Evolutionary conservation across 2,888 invertebrate species (phyloP).

Genomic region (Ormyrus rosae): DNA sequence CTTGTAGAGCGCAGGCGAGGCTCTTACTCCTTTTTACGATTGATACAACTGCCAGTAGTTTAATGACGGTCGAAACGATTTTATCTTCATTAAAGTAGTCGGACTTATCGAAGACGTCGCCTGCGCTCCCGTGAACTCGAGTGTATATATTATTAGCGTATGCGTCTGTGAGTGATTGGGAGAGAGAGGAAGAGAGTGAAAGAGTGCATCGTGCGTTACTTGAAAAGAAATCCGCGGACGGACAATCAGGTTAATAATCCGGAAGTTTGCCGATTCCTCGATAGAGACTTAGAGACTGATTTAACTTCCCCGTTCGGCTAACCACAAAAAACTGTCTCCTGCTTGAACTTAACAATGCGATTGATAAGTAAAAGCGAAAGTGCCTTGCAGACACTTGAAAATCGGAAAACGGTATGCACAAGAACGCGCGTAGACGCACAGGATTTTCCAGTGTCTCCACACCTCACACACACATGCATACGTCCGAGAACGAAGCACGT

Average conservation of each 20-base stretch:
- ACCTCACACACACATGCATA: neutral
- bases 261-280: slow-evolving; percentile 56
- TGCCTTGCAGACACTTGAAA: slow-evolving; percentile 42
- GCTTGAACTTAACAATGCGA: slow-evolving; percentile 15
- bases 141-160: slow-evolving; percentile 47
- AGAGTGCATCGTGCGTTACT: slow-evolving; percentile 22
- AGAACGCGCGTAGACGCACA: slow-evolving; percentile 6
- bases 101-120: neutral
- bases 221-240: slow-evolving; percentile 42
- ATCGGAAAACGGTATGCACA: slow-evolving; percentile 21
- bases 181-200: neutral
- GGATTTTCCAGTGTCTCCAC: slow-evolving; percentile 27
- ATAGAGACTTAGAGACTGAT: slow-evolving; percentile 59
- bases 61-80: slow-evolving; percentile 20
- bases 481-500: slow-evolving; percentile 30
- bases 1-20: slow-evolving; percentile 40
- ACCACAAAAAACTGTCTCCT: slow-evolving; percentile 28
- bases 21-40: slow-evolving; percentile 30
- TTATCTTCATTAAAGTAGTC: slow-evolving; percentile 33
- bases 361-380: slow-evolving; percentile 1
- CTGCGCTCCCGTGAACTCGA: slow-evolving; percentile 43
- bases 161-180: slow-evolving; percentile 32
- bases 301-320: slow-evolving; percentile 49
- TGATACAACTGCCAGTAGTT: slow-evolving; percentile 44
- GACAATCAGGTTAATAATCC: slow-evolving; percentile 49